Evolutionary conservation across 1,140 invertebrate species (phyloP).

Genomic region (Drosophila busckii): DNA sequence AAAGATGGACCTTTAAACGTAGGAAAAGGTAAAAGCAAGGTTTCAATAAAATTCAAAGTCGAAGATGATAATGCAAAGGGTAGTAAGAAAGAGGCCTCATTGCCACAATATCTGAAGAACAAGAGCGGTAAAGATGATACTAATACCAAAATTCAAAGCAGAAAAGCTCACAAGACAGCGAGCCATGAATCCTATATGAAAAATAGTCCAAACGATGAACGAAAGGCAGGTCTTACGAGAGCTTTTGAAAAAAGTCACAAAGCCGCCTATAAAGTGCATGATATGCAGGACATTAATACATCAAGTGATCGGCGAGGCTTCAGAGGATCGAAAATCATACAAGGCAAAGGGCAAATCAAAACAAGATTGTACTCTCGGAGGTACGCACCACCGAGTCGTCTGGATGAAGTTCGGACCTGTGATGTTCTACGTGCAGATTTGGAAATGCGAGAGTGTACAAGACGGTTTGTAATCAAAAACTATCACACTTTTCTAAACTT

Average conservation of each 20-base stretch:
- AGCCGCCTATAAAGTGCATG: not conserved
- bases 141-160: too few relatives aligned
- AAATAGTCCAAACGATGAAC: too few relatives aligned
- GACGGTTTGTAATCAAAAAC: conserved; percentile 20
- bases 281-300: not conserved
- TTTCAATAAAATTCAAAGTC: too few relatives aligned
- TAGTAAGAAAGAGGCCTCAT: too few relatives aligned
- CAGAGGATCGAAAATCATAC: conserved; percentile 14
- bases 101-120: too few relatives aligned
- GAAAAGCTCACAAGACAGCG: too few relatives aligned
- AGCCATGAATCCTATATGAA: too few relatives aligned
- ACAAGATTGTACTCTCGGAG: not conserved
- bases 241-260: not conserved
- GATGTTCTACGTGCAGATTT: conserved; percentile 46
- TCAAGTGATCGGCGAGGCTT: not conserved
- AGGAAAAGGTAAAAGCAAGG: too few relatives aligned
- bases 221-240: too few relatives aligned
- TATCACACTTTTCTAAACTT: not conserved
- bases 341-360: not conserved
- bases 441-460: conserved; percentile 46
- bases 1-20: too few relatives aligned
- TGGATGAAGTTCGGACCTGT: conserved; percentile 41
- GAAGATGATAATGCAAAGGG: too few relatives aligned
- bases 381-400: conserved; percentile 6
- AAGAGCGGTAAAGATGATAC: too few relatives aligned